A percentile compares a stretch with the other conserved stretches of the same genome.
Evolutionary conservation across 2,797 vertebrate species (phyloP).

Genomic region (Atherinosoma microstoma): DNA sequence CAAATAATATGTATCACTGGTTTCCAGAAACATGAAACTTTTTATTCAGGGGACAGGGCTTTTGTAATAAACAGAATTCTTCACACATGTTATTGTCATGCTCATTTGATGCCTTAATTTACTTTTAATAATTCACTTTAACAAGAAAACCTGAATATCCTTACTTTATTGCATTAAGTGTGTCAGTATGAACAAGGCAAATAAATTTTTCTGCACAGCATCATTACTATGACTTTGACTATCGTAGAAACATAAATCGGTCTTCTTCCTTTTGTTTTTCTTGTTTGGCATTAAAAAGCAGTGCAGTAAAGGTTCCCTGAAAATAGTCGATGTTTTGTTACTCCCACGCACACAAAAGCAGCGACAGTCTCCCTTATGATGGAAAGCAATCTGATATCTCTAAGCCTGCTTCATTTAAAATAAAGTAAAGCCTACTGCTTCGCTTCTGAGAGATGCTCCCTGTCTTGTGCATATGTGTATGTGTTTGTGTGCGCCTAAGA

Average conservation of each 20-base stretch:
- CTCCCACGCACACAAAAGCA: conserved; percentile 70
- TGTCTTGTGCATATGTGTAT: conserved; percentile 43
- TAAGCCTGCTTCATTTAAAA: conserved; percentile 78
- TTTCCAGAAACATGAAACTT: not conserved
- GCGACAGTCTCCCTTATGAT: conserved; percentile 71
- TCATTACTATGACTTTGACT: conserved; percentile 58
- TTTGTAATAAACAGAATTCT: conserved; percentile 5
- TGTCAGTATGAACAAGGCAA: conserved; percentile 59
- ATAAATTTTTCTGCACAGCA: conserved; percentile 53
- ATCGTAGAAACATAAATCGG: conserved; percentile 56
- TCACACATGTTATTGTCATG: not conserved
- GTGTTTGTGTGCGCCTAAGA: conserved; percentile 56
- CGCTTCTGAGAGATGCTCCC: conserved; percentile 73
- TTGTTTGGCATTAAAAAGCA: conserved; percentile 66
- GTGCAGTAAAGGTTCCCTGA: conserved; percentile 63
- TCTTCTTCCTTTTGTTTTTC: conserved; percentile 55
- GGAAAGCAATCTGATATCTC: conserved; percentile 78
- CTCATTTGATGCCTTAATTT: conserved; percentile 36
- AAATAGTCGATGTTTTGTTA: conserved; percentile 78
- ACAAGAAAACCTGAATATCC: conserved; percentile 26
- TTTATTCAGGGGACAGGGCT: not conserved
- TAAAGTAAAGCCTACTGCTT: conserved; percentile 77
- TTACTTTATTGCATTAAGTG: conserved; percentile 32
- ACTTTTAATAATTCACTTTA: conserved; percentile 31
- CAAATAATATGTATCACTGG: not conserved